Base-by-base conservation (phyloP, 2,888 invertebrate genomes). In the Drosophila emarginata region DNA sequence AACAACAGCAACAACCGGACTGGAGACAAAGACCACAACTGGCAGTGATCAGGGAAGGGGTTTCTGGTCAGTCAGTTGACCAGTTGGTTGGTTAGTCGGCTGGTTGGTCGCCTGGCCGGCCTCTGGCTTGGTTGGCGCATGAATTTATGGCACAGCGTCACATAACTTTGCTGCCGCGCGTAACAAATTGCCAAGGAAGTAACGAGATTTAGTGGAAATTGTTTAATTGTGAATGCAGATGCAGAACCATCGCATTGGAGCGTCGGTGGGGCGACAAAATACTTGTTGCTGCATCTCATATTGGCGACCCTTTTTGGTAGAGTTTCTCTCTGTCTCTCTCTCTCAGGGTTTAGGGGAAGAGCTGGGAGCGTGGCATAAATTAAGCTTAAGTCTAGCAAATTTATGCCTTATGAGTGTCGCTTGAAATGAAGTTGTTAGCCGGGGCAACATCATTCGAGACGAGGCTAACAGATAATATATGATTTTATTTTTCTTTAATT, bases 361-460 rank as follows among this genome's bases (percentile, higher is more conserved):
- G 83, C 69, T 67, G 74, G 67, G 64, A 85, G 61, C 69, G 77
- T 77, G 79, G 89, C 89, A 89, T 89, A 89, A 89, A 90, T 89
- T 90, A 90, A 88, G 86, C 89, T 89, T 89, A 88, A 87, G 80
- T 90, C 84, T 88, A 87, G 90, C 84, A 89, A 89, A 89, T 89
- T 89, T 89, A 89, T 90, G 90, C 89, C 88, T 88, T 87, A 88
- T 83, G 83, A 86, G 80, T 88, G 87, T 86, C 88, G 71, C 80
- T 84, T 84, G 84, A 87, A 90, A 91, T 91, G 91, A 91, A 91
- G 91, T 91, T 91, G 91, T 91, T 91, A 90, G 90, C 89, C 80
- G 78, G 84, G 87, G 81, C 89, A 91, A 91, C 90, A 90, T 90
- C 86, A 91, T 91, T 78, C 67, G 76, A 64, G 40, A 40, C 23